phyloP scores from a whole-genome alignment of 2,113 vertebrate species.

The Podarcis raffonei region DNA sequence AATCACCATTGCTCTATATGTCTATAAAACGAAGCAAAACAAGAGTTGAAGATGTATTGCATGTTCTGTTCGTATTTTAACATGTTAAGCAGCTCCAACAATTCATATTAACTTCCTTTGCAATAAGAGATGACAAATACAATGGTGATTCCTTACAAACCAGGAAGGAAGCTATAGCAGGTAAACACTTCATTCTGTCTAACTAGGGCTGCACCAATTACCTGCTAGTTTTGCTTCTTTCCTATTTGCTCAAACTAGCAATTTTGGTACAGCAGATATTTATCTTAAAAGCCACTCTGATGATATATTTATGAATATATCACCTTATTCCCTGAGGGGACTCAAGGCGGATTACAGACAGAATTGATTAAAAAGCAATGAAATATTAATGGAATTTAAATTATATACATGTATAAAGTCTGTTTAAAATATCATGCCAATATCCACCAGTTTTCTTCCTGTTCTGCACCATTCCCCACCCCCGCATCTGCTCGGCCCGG shows the following conservation, averaged over 20 bases:
- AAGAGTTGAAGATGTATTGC: fast-evolving
- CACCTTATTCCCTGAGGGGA: too few relatives aligned
- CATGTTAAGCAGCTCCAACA: neutral
- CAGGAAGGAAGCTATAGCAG: neutral
- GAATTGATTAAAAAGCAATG: too few relatives aligned
- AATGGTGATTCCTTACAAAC: neutral
- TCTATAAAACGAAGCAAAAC: slow-evolving; percentile 31
- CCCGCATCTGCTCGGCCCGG: too few relatives aligned
- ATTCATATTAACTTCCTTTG: neutral
- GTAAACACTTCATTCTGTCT: neutral
- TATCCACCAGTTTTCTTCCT: neutral
- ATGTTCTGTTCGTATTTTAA: slow-evolving; percentile 6
- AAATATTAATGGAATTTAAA: too few relatives aligned
- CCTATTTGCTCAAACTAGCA: neutral
- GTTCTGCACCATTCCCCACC: neutral
- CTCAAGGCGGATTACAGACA: too few relatives aligned
- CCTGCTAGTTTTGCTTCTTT: neutral
- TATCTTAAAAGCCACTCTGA: neutral
- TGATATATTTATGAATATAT: too few relatives aligned
- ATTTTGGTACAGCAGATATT: neutral
- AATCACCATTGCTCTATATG: slow-evolving; percentile 9
- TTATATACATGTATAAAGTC: too few relatives aligned
- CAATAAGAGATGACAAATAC: neutral
- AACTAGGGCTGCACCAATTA: neutral
- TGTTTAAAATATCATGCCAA: neutral